Evolutionary conservation across 2,888 invertebrate genomes (phyloP).

Genomic region (Megalurothrips usitatus): DNA sequence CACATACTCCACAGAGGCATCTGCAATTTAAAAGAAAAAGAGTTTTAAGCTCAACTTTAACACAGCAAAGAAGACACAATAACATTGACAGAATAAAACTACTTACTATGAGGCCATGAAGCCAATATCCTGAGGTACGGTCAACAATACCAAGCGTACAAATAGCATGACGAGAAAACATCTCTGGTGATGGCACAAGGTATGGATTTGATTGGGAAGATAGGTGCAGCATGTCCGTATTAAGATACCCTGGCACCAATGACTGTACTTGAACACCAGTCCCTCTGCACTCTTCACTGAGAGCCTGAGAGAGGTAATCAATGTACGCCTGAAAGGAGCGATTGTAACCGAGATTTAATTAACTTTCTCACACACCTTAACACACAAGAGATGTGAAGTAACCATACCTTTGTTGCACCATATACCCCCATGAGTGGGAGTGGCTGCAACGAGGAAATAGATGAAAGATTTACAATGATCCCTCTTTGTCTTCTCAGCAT

Average conservation of each 20-base stretch:
- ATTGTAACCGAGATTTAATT: not conserved
- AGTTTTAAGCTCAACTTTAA: not conserved
- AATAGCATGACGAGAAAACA: conserved; percentile 2
- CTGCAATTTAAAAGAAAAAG: not conserved
- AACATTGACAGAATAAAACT: not conserved
- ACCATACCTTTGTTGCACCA: not conserved
- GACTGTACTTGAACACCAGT: not conserved
- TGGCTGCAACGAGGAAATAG: not conserved
- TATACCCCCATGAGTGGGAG: not conserved
- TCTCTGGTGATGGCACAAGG: not conserved
- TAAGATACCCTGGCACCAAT: not conserved
- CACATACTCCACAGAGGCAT: not conserved
- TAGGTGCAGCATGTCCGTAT: not conserved
- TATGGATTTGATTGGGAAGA: not conserved
- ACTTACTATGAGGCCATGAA: not conserved
- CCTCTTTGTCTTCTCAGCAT: not conserved
- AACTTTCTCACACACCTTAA: not conserved
- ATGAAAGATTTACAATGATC: conserved; percentile 3
- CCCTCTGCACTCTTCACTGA: conserved; percentile 2
- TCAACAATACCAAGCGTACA: not conserved
- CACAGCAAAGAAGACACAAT: not conserved
- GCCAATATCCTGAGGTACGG: not conserved
- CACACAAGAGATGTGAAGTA: not conserved
- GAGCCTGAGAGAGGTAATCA: not conserved
- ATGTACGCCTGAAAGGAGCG: not conserved